phyloP scores from a whole-genome alignment of 2,888 invertebrate species.

The Epistrophe eligans region DNA sequence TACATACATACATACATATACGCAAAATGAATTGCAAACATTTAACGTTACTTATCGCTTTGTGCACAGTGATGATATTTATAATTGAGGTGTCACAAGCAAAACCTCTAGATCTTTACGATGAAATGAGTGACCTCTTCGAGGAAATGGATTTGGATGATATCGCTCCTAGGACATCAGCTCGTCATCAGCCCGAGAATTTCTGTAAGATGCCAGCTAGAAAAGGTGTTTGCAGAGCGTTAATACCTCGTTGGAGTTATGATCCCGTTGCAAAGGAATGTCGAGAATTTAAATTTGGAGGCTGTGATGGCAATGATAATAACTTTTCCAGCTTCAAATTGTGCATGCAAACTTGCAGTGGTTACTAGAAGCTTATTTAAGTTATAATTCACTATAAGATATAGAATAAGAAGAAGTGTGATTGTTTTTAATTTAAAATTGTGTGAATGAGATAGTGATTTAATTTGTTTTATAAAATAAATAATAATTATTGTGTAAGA shows the following conservation, averaged over 20 bases:
- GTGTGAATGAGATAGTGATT: slow-evolving; percentile 10
- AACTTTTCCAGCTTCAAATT: slow-evolving; percentile 85
- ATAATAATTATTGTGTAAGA: slow-evolving; percentile 22
- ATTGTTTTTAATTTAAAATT: slow-evolving; percentile 24
- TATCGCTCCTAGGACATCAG: slow-evolving; percentile 79
- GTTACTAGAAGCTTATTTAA: slow-evolving; percentile 72
- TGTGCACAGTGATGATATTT: slow-evolving; percentile 37
- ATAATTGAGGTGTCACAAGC: slow-evolving; percentile 35
- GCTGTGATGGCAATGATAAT: slow-evolving; percentile 86
- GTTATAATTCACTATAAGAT: not conserved
- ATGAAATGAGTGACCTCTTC: slow-evolving; percentile 82
- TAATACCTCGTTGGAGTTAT: slow-evolving; percentile 84
- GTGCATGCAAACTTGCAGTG: slow-evolving; percentile 85
- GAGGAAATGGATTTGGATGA: slow-evolving; percentile 82
- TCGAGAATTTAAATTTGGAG: slow-evolving; percentile 85
- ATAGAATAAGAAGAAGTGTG: slow-evolving; percentile 2
- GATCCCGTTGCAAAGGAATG: slow-evolving; percentile 84
- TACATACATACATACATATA: not conserved
- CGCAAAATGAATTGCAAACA: slow-evolving; percentile 64
- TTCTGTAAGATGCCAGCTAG: slow-evolving; percentile 83
- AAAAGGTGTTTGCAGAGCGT: slow-evolving; percentile 83
- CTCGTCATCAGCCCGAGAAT: slow-evolving; percentile 80
- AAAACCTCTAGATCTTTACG: slow-evolving; percentile 82
- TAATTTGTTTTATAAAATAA: slow-evolving; percentile 23
- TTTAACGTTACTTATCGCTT: slow-evolving; percentile 43